Conservation (phyloP, 2,888 invertebrate species). For the Caenorhabditis imperialis region DNA sequence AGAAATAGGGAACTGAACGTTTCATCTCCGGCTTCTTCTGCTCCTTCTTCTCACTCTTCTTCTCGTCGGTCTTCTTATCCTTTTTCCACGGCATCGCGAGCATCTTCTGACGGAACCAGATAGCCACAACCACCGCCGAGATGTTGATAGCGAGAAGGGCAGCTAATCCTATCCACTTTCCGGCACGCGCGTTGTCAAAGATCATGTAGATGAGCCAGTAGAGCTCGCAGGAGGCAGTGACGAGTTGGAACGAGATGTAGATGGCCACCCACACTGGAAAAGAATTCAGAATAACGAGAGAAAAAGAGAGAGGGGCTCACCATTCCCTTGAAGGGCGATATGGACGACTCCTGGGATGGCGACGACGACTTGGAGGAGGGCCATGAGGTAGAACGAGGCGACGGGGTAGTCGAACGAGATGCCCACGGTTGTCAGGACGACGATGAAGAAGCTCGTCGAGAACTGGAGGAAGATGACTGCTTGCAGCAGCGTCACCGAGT, state of each 20-base stretch:
- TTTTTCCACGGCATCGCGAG: slow-evolving; percentile 14
- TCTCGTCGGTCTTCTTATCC: slow-evolving; percentile 10
- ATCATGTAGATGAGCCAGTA: slow-evolving; percentile 50
- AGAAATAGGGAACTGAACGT: background rate
- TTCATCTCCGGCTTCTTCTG: slow-evolving; percentile 26
- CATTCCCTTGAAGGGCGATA: slow-evolving; percentile 15
- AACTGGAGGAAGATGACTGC: slow-evolving; percentile 45
- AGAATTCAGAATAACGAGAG: background rate
- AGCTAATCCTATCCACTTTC: slow-evolving; percentile 24
- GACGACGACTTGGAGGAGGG: slow-evolving; percentile 41
- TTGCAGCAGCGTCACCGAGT: slow-evolving; percentile 38
- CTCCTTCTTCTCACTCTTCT: background rate
- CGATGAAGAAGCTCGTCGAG: slow-evolving; percentile 24
- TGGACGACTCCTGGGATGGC: slow-evolving; percentile 38
- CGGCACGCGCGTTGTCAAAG: slow-evolving; percentile 17
- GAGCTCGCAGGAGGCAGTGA: slow-evolving; percentile 37
- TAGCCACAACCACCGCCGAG: slow-evolving; percentile 9
- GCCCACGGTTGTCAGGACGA: slow-evolving; percentile 42
- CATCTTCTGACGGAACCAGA: slow-evolving; percentile 36
- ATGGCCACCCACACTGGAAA: slow-evolving; percentile 43
- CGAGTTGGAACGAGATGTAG: slow-evolving; percentile 34
- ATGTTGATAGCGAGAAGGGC: slow-evolving; percentile 21
- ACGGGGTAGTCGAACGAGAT: slow-evolving; percentile 30
- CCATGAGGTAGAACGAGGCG: slow-evolving; percentile 32
- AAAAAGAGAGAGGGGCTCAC: slow-evolving; percentile 3